These are phyloP conservation scores for Borostomias antarcticus DNA, from an alignment of 2,797 vertebrate genomes.

Conservation along the genomic window DNA sequence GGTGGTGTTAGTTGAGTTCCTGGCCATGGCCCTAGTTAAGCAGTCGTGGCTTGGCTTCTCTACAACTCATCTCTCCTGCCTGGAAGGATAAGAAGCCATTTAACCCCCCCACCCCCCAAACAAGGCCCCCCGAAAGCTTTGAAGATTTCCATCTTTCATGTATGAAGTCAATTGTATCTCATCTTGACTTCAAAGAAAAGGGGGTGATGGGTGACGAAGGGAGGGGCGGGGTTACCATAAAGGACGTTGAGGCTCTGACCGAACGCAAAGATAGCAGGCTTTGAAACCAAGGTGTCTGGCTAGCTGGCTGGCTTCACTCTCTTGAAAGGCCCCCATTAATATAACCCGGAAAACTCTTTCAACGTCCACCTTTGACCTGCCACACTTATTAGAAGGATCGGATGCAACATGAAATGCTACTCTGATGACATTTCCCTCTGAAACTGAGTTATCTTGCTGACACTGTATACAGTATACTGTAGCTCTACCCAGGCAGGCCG, in stretches of 20 bases:
- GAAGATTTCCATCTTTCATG: conserved; percentile 71
- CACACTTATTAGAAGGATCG: too few relatives aligned
- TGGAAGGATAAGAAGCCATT: neutral
- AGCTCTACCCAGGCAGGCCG: too few relatives aligned
- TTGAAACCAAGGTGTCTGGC: conserved; percentile 43
- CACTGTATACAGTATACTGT: too few relatives aligned
- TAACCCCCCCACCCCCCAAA: conserved; percentile 18
- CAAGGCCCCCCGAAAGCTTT: conserved; percentile 47
- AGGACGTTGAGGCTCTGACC: conserved; percentile 55
- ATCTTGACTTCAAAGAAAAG: conserved; percentile 68
- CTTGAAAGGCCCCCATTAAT: neutral
- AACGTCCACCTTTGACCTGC: too few relatives aligned
- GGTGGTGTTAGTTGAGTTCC: too few relatives aligned
- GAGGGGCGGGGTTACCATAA: conserved; percentile 33
- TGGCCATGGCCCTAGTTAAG: neutral
- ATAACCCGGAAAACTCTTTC: too few relatives aligned
- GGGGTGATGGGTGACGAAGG: neutral
- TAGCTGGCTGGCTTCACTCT: conserved; percentile 10
- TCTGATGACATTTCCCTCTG: too few relatives aligned
- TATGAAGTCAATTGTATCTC: conserved; percentile 68
- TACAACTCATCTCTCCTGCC: conserved; percentile 23
- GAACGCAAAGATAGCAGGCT: conserved; percentile 50
- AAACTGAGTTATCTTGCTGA: too few relatives aligned
- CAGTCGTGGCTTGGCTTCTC: conserved; percentile 13
- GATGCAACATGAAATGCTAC: too few relatives aligned